Base-by-base conservation (phyloP, 2,797 vertebrate genomes). In the Neosalanx taihuensis region DNA sequence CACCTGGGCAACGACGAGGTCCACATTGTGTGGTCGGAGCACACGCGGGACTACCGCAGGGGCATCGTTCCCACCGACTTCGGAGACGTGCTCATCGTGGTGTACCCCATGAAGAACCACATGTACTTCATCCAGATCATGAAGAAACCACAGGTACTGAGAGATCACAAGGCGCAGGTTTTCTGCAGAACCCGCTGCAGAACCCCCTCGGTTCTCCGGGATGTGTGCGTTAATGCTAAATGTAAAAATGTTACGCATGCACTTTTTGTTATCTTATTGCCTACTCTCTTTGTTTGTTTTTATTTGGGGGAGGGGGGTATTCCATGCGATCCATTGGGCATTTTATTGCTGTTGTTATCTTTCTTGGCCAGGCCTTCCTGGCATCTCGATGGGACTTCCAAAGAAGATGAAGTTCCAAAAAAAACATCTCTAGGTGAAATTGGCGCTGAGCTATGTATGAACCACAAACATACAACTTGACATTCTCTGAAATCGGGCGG, bases 1-100 rank as follows among this genome's bases (percentile, higher is more conserved):
- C 98, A 99, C 93, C 94, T 99, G 92, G 98, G 98, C 89, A 99
- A 99, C 81, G 98, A 99, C 1, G 98, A 99, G 90, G 95, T 99
- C 81, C 98, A 99, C 89, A 95, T 99, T 15, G 95, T 99, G 89
- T 99, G 98, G 98, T 99, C 97, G 20, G 97, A 99, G 83, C 98
- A 99, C 92, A 95, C 92, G 70, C 93, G 96, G 83, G 97, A 99
- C 90, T 99, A 99, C 89, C 90, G 96, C 73, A 92, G 95, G 69
- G 96, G 96, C 79, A 99, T 99, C 90, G 97, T 99, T 84, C 96
- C 96, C 70, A 99, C 97, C 0, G 97, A 98, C 87, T 99, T 99
- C 46, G 97, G 97, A 85, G 98, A 99, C 46, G 96, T 97, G 79
- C 93, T 98, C 76, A 97, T 99, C 80, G 89, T 97, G 85, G 95